Evolutionary conservation across 2,888 invertebrate species (phyloP).

Genomic region (Scaptomyza caliginosa): DNA sequence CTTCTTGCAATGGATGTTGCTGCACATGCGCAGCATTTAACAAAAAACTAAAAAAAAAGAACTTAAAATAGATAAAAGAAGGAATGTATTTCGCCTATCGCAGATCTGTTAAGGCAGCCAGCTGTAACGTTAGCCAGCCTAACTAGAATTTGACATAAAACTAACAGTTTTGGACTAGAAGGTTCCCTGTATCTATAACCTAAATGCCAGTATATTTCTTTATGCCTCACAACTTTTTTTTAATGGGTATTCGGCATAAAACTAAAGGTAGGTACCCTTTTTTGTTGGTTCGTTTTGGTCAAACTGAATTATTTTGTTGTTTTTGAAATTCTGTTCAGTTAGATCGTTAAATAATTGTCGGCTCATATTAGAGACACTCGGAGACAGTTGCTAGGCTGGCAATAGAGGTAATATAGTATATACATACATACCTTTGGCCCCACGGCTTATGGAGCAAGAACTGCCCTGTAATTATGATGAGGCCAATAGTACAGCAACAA

Average conservation of each 20-base stretch:
- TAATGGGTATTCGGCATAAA: constrained; percentile 1
- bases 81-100: constrained; percentile 56
- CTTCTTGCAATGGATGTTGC: constrained; percentile 26
- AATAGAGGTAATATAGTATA: constrained; percentile 72
- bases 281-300: constrained; percentile 23
- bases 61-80: constrained; percentile 17
- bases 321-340: constrained; percentile 49
- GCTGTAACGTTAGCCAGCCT: constrained; percentile 52
- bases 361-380: constrained; percentile 48
- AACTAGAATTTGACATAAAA: constrained; percentile 63
- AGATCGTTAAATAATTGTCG: constrained; percentile 75
- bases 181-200: not conserved
- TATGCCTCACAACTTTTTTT: not conserved
- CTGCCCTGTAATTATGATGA: constrained; percentile 75
- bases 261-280: constrained; percentile 33
- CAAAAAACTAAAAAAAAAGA: constrained; percentile 17
- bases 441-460: constrained; percentile 60
- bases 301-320: constrained; percentile 39
- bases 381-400: constrained; percentile 43
- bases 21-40: constrained; percentile 48
- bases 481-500: constrained; percentile 61
- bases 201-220: too few relatives aligned
- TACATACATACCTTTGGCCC: constrained; percentile 45
- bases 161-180: not conserved
- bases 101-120: constrained; percentile 66